Conservation (phyloP, 2,113 vertebrate species). For the Hemiprocne comata region DNA sequence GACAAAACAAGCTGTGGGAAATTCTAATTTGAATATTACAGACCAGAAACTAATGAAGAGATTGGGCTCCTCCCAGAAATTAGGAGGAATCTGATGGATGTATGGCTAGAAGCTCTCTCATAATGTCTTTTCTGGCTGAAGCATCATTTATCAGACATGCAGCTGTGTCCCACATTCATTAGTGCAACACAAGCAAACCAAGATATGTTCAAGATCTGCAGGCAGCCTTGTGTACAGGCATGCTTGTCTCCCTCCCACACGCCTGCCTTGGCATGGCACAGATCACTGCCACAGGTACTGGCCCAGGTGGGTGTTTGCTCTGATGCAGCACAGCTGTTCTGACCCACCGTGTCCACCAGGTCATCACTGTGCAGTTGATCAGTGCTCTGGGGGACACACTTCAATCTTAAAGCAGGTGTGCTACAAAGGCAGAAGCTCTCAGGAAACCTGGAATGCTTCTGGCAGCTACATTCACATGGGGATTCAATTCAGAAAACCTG, state of each 20-base stretch:
- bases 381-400: accelerated
- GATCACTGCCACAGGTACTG: background rate
- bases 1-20: background rate
- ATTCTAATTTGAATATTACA: background rate
- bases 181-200: accelerated
- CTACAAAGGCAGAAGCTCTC: background rate
- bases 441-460: background rate
- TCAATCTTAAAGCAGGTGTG: accelerated
- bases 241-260: no score
- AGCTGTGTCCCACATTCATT: background rate
- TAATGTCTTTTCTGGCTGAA: background rate
- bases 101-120: background rate
- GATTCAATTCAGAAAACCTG: background rate
- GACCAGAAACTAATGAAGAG: background rate
- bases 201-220: background rate
- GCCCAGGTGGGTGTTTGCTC: accelerated
- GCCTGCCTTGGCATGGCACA: accelerated
- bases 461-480: background rate
- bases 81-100: background rate
- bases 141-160: background rate
- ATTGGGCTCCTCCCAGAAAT: background rate
- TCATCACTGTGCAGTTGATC: accelerated
- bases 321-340: accelerated
- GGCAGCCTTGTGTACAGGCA: background rate
- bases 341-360: background rate